Evolutionary conservation across 2,888 invertebrate species (phyloP).

Genomic region (Drosophila ustulata): DNA sequence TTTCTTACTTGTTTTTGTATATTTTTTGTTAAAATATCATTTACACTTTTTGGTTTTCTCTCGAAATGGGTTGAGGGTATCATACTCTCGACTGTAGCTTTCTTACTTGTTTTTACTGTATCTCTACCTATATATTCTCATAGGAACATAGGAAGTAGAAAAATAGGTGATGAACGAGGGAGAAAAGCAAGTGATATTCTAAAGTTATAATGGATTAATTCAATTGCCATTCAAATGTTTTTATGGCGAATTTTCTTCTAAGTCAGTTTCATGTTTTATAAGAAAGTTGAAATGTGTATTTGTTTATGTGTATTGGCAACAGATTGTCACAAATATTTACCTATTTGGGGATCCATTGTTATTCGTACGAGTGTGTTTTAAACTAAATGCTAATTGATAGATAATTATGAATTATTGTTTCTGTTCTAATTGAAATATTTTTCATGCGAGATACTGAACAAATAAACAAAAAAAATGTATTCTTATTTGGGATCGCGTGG

Average conservation of each 20-base stretch:
- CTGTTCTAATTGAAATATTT: slow-evolving; percentile 26
- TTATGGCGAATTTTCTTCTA: slow-evolving; percentile 5
- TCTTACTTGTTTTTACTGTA: too few species aligned
- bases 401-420: slow-evolving; percentile 12
- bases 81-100: too few species aligned
- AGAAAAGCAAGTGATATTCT: background rate
- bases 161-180: too few species aligned
- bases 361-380: slow-evolving; percentile 4
- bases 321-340: slow-evolving; percentile 44
- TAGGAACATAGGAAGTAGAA: too few species aligned
- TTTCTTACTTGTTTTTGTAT: too few species aligned
- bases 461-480: slow-evolving; percentile 18
- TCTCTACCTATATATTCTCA: too few species aligned
- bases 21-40: too few species aligned
- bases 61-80: too few species aligned
- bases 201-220: background rate
- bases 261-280: background rate
- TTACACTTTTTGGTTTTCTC: too few species aligned
- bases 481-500: background rate
- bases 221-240: slow-evolving; percentile 3
- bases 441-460: slow-evolving; percentile 11
- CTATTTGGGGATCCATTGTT: background rate
- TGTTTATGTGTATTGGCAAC: slow-evolving; percentile 7
- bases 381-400: slow-evolving; percentile 11
- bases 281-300: slow-evolving; percentile 5